phyloP scores from a whole-genome alignment of 1,140 invertebrate genomes.

The Magallana ariakensis region DNA sequence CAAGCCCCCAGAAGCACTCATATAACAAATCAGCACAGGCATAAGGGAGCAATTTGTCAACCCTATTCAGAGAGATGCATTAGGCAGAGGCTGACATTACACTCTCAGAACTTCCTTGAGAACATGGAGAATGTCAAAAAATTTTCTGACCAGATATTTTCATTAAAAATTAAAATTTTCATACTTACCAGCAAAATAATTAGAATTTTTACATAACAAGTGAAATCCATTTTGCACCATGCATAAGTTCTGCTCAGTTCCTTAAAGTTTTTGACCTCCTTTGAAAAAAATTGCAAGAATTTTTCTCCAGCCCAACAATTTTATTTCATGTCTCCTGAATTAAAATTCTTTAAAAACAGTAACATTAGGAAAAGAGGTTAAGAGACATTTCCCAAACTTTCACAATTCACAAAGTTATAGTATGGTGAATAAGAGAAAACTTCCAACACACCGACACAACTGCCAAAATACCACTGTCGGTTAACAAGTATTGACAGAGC shows the following conservation, averaged over 20 bases:
- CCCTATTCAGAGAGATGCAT: neutral
- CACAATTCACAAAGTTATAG: neutral
- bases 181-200: neutral
- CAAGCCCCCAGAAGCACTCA: too few species aligned
- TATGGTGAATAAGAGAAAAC: neutral
- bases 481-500: slow-evolving; percentile 34
- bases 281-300: neutral
- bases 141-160: neutral
- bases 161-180: neutral
- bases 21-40: neutral
- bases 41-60: neutral
- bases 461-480: slow-evolving; percentile 33
- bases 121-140: neutral
- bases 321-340: too few species aligned
- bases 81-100: neutral
- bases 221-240: slow-evolving; percentile 16
- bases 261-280: neutral
- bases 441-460: slow-evolving; percentile 24
- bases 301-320: neutral
- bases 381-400: neutral
- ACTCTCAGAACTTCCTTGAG: neutral
- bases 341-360: too few species aligned
- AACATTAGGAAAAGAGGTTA: neutral
- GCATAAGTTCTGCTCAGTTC: neutral
- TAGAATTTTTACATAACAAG: slow-evolving; percentile 9